Conservation (phyloP, 2,888 invertebrate species). For the Polyommatus iphigenia region DNA sequence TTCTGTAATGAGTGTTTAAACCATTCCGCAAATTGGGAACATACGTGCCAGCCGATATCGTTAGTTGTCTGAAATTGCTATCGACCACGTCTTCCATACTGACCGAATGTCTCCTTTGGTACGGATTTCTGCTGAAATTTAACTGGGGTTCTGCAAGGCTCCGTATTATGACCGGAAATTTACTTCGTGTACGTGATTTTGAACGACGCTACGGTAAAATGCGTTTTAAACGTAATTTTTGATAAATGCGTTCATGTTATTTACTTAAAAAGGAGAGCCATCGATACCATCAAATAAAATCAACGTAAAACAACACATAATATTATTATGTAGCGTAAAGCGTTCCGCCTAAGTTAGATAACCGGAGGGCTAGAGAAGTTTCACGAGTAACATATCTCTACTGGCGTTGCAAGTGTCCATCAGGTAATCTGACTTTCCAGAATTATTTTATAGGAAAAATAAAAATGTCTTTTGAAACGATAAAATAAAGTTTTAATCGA, state of each 20-base stretch:
- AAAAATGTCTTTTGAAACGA: neutral
- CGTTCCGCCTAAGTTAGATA: too few relatives aligned
- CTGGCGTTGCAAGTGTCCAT: too few relatives aligned
- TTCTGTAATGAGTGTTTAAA: constrained; percentile 16
- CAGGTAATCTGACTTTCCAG: too few relatives aligned
- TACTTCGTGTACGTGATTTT: neutral
- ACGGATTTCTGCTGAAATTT: neutral
- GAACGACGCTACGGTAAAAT: neutral
- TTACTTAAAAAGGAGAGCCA: too few relatives aligned
- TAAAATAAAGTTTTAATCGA: neutral
- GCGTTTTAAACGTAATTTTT: too few relatives aligned
- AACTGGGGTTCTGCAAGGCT: neutral
- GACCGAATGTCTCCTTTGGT: neutral
- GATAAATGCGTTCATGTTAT: too few relatives aligned
- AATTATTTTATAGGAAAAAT: neutral
- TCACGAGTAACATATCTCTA: too few relatives aligned
- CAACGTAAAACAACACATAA: too few relatives aligned
- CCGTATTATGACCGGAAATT: neutral
- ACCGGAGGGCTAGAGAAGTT: too few relatives aligned
- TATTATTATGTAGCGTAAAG: too few relatives aligned
- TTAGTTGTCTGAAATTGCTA: constrained; percentile 17
- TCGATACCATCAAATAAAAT: too few relatives aligned
- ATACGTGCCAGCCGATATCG: constrained; percentile 16
- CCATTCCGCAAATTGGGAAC: constrained; percentile 15
- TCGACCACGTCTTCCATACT: constrained; percentile 9